Conservation (phyloP, 1,140 invertebrate genomes). For the Bombus consobrinus region DNA sequence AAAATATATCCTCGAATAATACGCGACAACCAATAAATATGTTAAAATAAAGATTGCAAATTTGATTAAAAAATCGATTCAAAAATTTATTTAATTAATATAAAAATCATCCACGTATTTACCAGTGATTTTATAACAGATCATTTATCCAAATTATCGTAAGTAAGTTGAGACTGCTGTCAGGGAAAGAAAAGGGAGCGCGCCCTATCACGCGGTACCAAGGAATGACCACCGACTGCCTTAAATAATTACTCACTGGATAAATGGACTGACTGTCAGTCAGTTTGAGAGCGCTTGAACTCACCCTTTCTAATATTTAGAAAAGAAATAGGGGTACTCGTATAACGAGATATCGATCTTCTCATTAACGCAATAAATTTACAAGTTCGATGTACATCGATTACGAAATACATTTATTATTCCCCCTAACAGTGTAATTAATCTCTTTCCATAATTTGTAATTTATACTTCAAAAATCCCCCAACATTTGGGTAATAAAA, state of each 20-base stretch:
- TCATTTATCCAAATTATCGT: background rate
- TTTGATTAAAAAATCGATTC: no score
- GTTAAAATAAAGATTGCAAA: no score
- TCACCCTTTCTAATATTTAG: constrained; percentile 42
- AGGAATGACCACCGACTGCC: constrained; percentile 50
- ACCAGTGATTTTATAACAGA: background rate
- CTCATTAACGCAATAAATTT: constrained; percentile 1
- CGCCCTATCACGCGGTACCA: constrained; percentile 68
- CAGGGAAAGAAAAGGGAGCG: constrained; percentile 3
- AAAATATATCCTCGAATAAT: no score
- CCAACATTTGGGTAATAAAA: no score
- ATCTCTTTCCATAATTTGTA: no score
- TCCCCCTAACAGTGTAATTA: no score
- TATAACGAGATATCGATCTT: constrained; percentile 55
- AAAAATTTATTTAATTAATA: background rate
- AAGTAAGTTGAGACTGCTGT: constrained; percentile 20
- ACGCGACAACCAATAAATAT: no score
- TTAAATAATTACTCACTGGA: constrained; percentile 65
- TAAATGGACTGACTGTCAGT: constrained; percentile 45
- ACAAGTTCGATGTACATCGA: background rate
- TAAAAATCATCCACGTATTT: background rate
- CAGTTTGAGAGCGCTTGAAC: constrained; percentile 31
- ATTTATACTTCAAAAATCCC: no score
- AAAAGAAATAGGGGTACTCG: constrained; percentile 38
- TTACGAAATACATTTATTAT: background rate